Percentiles rank a stretch among this genome's conserved stretches.
Evolutionary conservation across 2,113 vertebrate genomes (phyloP).

Genomic region (Leptobrachium leishanense): DNA sequence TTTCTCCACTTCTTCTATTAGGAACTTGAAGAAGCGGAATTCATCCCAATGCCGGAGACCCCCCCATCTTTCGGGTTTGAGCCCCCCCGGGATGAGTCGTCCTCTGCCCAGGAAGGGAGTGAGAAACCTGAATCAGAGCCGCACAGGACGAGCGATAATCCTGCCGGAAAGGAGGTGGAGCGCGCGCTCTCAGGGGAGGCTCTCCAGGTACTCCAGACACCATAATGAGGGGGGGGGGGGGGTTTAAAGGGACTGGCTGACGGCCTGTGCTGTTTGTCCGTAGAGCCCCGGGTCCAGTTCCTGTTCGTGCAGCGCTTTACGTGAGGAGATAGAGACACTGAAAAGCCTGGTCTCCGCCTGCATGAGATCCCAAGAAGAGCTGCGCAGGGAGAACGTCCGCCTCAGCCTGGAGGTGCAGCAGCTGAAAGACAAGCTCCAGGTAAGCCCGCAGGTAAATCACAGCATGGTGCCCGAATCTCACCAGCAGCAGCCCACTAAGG

Average conservation of each 20-base stretch:
- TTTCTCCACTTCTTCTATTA: constrained; percentile 50
- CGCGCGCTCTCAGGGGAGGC: neutral
- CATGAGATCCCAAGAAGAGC: constrained; percentile 69
- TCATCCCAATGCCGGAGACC: constrained; percentile 86
- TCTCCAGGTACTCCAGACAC: neutral
- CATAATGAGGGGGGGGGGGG: neutral
- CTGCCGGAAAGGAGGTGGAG: neutral
- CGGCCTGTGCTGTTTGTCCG: neutral
- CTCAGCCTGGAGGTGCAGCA: constrained; percentile 66
- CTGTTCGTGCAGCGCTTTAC: constrained; percentile 66
- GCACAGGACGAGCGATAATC: too few relatives aligned
- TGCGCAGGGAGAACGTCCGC: constrained; percentile 68
- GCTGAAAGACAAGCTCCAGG: constrained; percentile 54
- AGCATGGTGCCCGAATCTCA: neutral
- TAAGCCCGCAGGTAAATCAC: neutral
- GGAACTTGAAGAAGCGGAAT: constrained; percentile 94
- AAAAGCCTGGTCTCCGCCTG: constrained; percentile 68
- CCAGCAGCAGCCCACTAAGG: too few relatives aligned
- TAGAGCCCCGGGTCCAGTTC: neutral
- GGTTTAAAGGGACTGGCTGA: neutral
- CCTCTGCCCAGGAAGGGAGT: constrained; percentile 66
- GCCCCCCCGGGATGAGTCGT: constrained; percentile 56
- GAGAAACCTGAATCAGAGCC: too few relatives aligned
- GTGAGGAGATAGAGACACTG: constrained; percentile 61
- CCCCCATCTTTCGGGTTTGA: constrained; percentile 61